Evolutionary conservation across 1,140 invertebrate genomes (phyloP).

Genomic region (Bombus difficillimus): DNA sequence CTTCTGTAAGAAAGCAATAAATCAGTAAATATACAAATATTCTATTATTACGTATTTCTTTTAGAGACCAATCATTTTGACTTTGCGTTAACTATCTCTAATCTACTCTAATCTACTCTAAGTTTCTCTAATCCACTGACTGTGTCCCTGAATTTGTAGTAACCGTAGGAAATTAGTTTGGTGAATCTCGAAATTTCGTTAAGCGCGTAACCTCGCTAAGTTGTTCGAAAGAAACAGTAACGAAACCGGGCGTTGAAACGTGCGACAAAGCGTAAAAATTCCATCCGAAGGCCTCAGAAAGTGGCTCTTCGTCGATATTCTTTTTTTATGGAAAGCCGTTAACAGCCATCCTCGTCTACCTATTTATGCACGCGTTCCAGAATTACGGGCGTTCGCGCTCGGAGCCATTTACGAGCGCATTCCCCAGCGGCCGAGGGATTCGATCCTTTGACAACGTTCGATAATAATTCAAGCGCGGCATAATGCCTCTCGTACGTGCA

Average conservation of each 20-base stretch:
- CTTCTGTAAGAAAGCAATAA: no score
- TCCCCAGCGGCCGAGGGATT: slow-evolving; percentile 5
- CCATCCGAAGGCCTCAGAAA: background rate
- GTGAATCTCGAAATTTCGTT: background rate
- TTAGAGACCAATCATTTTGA: no score
- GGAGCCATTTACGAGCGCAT: slow-evolving; percentile 26
- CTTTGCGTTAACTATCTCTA: no score
- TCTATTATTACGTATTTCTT: no score
- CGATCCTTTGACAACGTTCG: slow-evolving; percentile 33
- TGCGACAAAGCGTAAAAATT: slow-evolving; percentile 7
- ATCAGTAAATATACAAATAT: no score
- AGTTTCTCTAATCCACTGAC: no score
- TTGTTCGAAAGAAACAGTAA: background rate
- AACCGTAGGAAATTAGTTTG: no score
- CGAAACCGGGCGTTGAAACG: background rate
- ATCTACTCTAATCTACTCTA: no score
- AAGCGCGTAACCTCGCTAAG: background rate
- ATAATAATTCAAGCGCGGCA: slow-evolving; percentile 34
- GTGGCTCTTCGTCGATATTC: slow-evolving; percentile 30
- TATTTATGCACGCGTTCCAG: slow-evolving; percentile 39
- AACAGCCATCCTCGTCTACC: slow-evolving; percentile 26
- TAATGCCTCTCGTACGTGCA: slow-evolving; percentile 9
- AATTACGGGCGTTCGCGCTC: slow-evolving; percentile 24
- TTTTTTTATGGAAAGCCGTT: slow-evolving; percentile 40
- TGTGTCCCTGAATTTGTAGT: no score